Conservation (phyloP, 53 echinoderm and acorn worm species). For the Mesocentrotus franciscanus region DNA sequence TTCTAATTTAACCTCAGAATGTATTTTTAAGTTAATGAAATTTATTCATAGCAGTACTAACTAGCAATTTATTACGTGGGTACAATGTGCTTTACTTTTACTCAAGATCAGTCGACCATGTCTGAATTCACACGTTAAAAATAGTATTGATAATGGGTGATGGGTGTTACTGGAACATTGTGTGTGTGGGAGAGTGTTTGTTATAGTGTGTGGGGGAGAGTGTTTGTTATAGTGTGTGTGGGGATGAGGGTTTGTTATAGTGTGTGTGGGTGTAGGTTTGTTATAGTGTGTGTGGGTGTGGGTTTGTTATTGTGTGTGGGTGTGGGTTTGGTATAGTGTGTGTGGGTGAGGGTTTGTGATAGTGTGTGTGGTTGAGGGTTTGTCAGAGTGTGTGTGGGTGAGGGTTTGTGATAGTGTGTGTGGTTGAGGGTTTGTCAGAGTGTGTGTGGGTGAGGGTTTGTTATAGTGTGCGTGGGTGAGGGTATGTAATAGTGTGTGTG, state of each 20-base stretch:
- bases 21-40: not conserved
- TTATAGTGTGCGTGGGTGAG: no score
- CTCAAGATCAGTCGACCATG: not conserved
- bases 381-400: no score
- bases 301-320: no score
- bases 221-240: not conserved
- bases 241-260: not conserved
- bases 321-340: no score
- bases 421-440: no score
- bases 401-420: no score
- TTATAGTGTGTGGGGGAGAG: no score
- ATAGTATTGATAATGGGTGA: not conserved
- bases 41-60: not conserved
- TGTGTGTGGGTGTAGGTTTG: not conserved
- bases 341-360: no score
- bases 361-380: no score
- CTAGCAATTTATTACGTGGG: not conserved
- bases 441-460: no score
- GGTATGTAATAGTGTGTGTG: no score
- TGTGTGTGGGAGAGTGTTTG: not conserved
- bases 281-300: no score
- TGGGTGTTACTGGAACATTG: not conserved
- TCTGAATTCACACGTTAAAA: not conserved
- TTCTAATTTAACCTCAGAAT: not conserved
- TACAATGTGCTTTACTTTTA: not conserved